Base-by-base conservation (phyloP, 2,797 vertebrate species). In the Pygocentrus nattereri region DNA sequence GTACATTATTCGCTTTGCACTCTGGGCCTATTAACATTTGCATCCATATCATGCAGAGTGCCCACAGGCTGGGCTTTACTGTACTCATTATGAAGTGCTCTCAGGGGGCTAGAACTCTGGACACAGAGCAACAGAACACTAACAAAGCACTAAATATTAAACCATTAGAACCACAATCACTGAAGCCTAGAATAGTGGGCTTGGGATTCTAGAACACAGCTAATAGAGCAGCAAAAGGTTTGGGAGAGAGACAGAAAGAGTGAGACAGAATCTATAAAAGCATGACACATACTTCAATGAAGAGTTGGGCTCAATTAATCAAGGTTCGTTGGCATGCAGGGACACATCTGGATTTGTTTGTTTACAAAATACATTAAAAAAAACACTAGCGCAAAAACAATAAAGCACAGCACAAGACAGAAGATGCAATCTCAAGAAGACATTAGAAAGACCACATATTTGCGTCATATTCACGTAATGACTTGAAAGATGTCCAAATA, bases 1-100 rank as follows among this genome's bases (percentile, higher is more conserved):
- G 65, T 61, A 83, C 44, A 77, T 86, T 76, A 86, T 19, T 61
- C 69, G 18, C 23, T 31, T 84, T 38, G 56, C 74, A 52, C 13
- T 56, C 31, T 85, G 84, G 88, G 81, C 84, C 87, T 84, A 84
- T 89, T 88, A 90, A 86, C 88, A 85, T 85, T 64, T 47, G 81
- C 79, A 78, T 87, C 81, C 80, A 81, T 81, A 78, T 77, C 82
- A 77, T 80, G 79, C 82, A 84, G 85, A 58, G 6, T 18, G 10
- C 10, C 86, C 68, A 89, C 87, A 83, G 90, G 89, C 84, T 65
- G 69, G 54, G 83, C 56, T 68, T 15, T 52, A 54, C 44, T 54
- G 49, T 41, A 44, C 70, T 72, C 49, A 54, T 72, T 52, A 54
- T 44, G 67, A 18, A 23, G 27, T 75, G 52, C 69, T 41, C 75